Base-by-base conservation (phyloP, 2,113 vertebrate species). In the Sapayoa aenigma region DNA sequence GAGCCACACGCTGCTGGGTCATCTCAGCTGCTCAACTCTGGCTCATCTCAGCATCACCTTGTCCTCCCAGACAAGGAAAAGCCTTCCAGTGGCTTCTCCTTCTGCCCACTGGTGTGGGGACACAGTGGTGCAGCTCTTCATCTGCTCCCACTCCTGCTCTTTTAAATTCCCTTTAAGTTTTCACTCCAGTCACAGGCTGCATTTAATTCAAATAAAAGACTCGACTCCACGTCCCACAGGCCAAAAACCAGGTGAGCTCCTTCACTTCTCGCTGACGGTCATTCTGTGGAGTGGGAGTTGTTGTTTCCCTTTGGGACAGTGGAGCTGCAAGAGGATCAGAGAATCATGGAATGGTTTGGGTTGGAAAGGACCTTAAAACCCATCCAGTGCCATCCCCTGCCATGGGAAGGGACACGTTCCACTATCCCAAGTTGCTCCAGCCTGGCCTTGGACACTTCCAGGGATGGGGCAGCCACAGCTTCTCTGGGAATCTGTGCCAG, bases 91-190 rank as follows among this genome's bases (percentile, higher is more conserved):
- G 50, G 12, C 74, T 17, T 33, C 63, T 75, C 37, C 63, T 84
- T 25, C 73, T 27, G 10, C 27, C 6, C 41, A 0, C 6, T 18
- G 33, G 1, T 27, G 0, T 0, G 3, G 9, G 28, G 58, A 23
- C 9, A 5, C 21, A 1, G 20, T 1, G 0, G 2, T 0, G 0
- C 13, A 1, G 16, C 35, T 33, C 52, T 9, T 30, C 0, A 1
- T 2, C 19, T 0, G 13, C 7, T 49, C 8, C 31, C 35, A 0
- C 66, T 30, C 22, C 0, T 35, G 27, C 2, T 13, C 37, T 35
- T 30, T n/a, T 2, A 14, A 5, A 6, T 2, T 9, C 21, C 3
- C 9, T 50, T 63, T 30, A 10, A 31, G 37, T 23, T 60, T 52
- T 63, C 25, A 31, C 15, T 42, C 44, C 28, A 1, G 30, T 0